Evolutionary conservation across 1,140 invertebrate species (phyloP).

Genomic region (Anoplolepis gracilipes): DNA sequence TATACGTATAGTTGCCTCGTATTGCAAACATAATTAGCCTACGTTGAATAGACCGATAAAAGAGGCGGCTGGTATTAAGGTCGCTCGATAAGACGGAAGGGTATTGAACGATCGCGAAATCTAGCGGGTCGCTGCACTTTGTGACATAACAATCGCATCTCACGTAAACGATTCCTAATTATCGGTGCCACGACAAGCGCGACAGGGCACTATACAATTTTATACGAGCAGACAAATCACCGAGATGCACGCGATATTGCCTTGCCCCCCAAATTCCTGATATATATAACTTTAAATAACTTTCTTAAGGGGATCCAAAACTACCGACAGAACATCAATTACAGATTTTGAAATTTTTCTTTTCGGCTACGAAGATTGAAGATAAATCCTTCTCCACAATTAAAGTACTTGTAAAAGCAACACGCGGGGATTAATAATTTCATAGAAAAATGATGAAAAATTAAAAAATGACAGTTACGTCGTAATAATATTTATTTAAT

Average conservation of each 20-base stretch:
- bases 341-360: too few relatives aligned
- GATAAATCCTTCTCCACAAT: too few relatives aligned
- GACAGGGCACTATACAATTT: constrained; percentile 8
- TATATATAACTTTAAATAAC: too few relatives aligned
- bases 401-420: too few relatives aligned
- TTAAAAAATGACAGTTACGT: too few relatives aligned
- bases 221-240: constrained; percentile 30
- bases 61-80: neutral
- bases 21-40: neutral
- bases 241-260: constrained; percentile 30
- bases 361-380: too few relatives aligned
- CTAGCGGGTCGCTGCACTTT: constrained; percentile 33
- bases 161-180: constrained; percentile 59
- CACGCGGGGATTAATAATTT: too few relatives aligned
- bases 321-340: too few relatives aligned
- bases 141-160: constrained; percentile 39
- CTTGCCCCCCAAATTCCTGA: too few relatives aligned
- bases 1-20: neutral
- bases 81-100: constrained; percentile 33
- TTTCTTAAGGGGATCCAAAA: too few relatives aligned
- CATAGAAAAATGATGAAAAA: too few relatives aligned
- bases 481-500: too few relatives aligned
- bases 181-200: constrained; percentile 32
- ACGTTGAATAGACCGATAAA: neutral
- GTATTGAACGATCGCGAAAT: constrained; percentile 33